Evolutionary conservation across 2,888 invertebrate genomes (phyloP).

Genomic region (Erynnis tages): DNA sequence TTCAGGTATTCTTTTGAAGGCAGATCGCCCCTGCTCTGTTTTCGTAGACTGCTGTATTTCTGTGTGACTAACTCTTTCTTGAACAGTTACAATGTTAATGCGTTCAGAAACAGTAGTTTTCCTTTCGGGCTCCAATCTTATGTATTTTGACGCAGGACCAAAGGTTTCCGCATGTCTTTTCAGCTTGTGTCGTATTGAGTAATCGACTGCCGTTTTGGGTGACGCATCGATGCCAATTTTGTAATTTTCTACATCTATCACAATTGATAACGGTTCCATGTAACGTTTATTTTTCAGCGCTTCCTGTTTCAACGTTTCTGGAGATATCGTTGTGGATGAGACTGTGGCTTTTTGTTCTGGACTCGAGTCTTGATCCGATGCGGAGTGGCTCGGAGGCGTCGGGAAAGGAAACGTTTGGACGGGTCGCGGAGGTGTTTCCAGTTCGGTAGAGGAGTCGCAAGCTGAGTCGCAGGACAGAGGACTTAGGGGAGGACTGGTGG

Average conservation of each 20-base stretch:
- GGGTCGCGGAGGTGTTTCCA: conserved; percentile 76
- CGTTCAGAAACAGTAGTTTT: conserved; percentile 20
- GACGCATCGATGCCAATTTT: conserved; percentile 75
- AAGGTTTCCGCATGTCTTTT: conserved; percentile 59
- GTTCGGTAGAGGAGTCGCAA: conserved; percentile 82
- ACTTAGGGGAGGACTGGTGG: conserved; percentile 86
- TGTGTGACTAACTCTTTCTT: conserved; percentile 28
- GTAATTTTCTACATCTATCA: conserved; percentile 75
- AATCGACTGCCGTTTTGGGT: conserved; percentile 73
- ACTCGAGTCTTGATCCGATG: conserved; percentile 77
- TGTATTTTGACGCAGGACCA: conserved; percentile 59
- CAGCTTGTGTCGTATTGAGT: conserved; percentile 66
- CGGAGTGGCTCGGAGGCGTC: conserved; percentile 83
- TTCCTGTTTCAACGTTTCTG: conserved; percentile 63
- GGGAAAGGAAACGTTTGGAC: conserved; percentile 72
- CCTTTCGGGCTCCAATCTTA: conserved; percentile 46
- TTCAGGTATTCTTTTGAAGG: conserved; percentile 50
- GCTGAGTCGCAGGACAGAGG: conserved; percentile 87
- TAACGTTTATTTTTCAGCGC: conserved; percentile 57
- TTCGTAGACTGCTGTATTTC: conserved; percentile 16
- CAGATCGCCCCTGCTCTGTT: conserved; percentile 40
- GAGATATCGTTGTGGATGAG: conserved; percentile 79
- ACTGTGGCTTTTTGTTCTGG: conserved; percentile 77
- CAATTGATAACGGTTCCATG: conserved; percentile 73
- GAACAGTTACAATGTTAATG: conserved; percentile 21